Evolutionary conservation across 2,113 vertebrate genomes (phyloP), one percentile per base, ranked within the genome.

Genomic region (Dasyprocta punctata): DNA sequence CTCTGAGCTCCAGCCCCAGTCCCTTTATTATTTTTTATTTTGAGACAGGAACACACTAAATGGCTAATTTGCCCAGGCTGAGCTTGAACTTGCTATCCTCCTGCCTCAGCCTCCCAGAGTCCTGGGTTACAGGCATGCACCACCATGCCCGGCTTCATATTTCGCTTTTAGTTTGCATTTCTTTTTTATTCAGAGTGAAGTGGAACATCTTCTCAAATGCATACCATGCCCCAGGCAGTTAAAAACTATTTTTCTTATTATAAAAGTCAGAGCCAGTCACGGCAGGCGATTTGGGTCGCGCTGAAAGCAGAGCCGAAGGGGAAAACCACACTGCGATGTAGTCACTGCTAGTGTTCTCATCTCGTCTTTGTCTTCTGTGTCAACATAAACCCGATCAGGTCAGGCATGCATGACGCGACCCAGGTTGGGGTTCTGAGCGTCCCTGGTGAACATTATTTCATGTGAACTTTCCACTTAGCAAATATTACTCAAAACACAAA

Each of bases 391-490:
- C 77, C 13, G 65, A 58, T 36, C 33, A 52, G 36, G 24, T 20
- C 12, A 16, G 30, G 26, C 17, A 1, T 1, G 19, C 22, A 3
- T 4, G 1, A 41, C 26, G 1, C 12, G 4, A 61, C 38, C 49
- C 30, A 5, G 0, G n/a, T 30, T 24, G 33, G 47, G 38, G 54
- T 65, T 73, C 86, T 65, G 65, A 24, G 49, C 2, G 54, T 56
- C 73, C 69, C 20, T 17, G 17, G 52, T 60, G 49, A 49, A 80
- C 41, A 9, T 69, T 49, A 69, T 85, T 85, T 63, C 49, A 54
- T 1, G 24, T 81, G 61, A 49, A 24, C 44, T 61, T 90, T 84
- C 47, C 20, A 17, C 7, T 22, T 22, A 30, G 81, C 60, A 69
- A 83, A 44, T n/a, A 60, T 26, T 36, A 58, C 83, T 85, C 13